Evolutionary conservation across 2,797 vertebrate species (phyloP).

Genomic region (Paguma larvata): DNA sequence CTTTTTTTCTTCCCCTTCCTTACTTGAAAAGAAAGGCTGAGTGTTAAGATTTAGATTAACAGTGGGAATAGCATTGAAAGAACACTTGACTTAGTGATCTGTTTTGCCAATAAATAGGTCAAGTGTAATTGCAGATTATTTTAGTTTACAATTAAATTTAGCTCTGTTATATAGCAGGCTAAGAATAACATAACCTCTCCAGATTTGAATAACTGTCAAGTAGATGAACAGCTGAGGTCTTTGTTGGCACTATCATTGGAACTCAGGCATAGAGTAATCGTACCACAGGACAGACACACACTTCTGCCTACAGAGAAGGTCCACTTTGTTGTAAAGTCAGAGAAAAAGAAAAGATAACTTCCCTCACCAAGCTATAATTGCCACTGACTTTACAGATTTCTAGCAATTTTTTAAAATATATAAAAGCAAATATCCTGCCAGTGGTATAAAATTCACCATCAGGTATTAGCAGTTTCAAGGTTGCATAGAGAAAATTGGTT

Average conservation of each 20-base stretch:
- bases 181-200: not conserved
- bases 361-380: not conserved
- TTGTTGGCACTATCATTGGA: not conserved
- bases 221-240: not conserved
- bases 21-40: not conserved
- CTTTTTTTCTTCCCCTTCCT: not conserved
- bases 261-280: not conserved
- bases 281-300: not conserved
- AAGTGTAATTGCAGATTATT: not conserved
- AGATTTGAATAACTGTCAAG: not conserved
- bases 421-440: not conserved
- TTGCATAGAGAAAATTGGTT: not conserved
- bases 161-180: not conserved
- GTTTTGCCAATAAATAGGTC: not conserved
- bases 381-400: not conserved
- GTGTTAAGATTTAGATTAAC: not conserved
- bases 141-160: constrained; percentile 57
- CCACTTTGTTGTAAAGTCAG: not conserved
- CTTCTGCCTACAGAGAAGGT: not conserved
- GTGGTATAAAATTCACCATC: not conserved
- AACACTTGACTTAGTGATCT: not conserved
- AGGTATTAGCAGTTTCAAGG: constrained; percentile 33
- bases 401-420: not conserved
- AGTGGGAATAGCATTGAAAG: not conserved
- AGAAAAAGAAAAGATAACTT: constrained; percentile 44